Evolutionary conservation across 92 coral and sea anemone genomes (phyloP).

Genomic region (Palythoa grandiflora): DNA sequence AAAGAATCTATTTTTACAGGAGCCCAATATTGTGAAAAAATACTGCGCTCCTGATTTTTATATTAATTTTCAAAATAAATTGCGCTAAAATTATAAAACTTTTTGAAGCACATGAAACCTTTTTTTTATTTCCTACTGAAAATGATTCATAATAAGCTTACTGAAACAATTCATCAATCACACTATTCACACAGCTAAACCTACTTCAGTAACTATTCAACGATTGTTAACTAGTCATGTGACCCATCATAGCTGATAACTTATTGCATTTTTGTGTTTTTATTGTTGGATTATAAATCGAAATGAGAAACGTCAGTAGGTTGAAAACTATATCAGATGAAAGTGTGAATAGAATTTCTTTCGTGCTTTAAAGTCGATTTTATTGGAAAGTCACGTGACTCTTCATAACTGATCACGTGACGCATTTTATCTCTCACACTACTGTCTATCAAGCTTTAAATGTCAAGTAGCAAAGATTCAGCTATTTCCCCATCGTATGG

Average conservation of each 20-base stretch:
- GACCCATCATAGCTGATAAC: constrained; percentile 8
- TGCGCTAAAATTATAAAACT: constrained; percentile 35
- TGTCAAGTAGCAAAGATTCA: neutral
- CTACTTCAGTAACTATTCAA: constrained; percentile 44
- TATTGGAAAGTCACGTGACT: constrained; percentile 57
- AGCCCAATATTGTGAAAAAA: too few species aligned
- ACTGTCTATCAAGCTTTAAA: constrained; percentile 19
- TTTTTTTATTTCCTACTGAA: constrained; percentile 31
- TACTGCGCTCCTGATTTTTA: constrained; percentile 7
- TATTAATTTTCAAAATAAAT: constrained; percentile 44
- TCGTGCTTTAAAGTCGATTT: constrained; percentile 31
- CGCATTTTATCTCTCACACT: constrained; percentile 48
- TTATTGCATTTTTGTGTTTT: constrained; percentile 13
- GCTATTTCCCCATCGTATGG: neutral
- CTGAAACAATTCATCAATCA: constrained; percentile 42
- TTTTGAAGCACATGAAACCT: constrained; percentile 35
- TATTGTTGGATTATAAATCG: constrained; percentile 16
- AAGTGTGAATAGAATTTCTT: constrained; percentile 12
- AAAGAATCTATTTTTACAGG: neutral
- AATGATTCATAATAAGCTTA: constrained; percentile 37
- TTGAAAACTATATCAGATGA: constrained; percentile 41
- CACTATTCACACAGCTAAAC: constrained; percentile 47
- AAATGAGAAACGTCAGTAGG: constrained; percentile 26
- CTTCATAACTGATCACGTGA: constrained; percentile 59
- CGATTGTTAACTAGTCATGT: constrained; percentile 31